These are phyloP conservation scores for Drosophila leontia DNA, from an alignment of 1,140 invertebrate genomes.

Conservation along the genomic window DNA sequence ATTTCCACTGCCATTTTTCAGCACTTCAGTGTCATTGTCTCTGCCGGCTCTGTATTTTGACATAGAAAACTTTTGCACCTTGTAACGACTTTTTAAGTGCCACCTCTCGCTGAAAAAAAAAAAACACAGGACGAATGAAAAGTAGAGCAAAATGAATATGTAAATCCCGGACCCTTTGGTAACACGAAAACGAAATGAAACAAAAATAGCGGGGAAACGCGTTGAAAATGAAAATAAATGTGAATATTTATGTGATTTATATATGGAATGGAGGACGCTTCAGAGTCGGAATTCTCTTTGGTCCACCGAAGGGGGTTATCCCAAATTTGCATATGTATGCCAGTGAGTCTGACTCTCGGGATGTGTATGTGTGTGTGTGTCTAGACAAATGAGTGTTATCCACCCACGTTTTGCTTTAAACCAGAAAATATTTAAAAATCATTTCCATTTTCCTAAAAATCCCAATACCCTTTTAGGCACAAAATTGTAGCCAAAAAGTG, in stretches of 20 bases:
- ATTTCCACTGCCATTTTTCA: conserved; percentile 26
- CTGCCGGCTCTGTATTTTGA: conserved; percentile 41
- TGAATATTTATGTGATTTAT: conserved; percentile 73
- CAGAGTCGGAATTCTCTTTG: conserved; percentile 11
- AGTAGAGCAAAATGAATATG: conserved; percentile 70
- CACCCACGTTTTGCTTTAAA: neutral
- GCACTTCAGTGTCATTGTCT: conserved; percentile 54
- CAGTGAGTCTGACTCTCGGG: conserved; percentile 1
- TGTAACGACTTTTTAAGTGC: conserved; percentile 75
- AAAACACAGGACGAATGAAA: conserved; percentile 18
- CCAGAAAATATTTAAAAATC: neutral
- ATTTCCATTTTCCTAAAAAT: neutral
- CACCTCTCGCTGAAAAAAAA: conserved; percentile 31
- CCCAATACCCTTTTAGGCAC: neutral
- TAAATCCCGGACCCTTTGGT: conserved; percentile 41
- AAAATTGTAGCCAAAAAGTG: conserved; percentile 10
- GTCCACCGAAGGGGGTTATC: conserved; percentile 1
- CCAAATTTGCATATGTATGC: conserved; percentile 26
- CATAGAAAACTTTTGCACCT: conserved; percentile 70
- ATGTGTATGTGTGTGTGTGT: conserved; percentile 6
- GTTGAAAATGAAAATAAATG: conserved; percentile 72
- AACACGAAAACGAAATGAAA: conserved; percentile 50
- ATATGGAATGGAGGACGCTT: conserved; percentile 43
- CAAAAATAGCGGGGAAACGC: conserved; percentile 57
- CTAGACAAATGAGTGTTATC: conserved; percentile 30